A percentile compares a stretch with the other conserved stretches of the same genome.
Conservation (phyloP, 2,888 invertebrate genomes). For the Gymnosoma rotundatum region DNA sequence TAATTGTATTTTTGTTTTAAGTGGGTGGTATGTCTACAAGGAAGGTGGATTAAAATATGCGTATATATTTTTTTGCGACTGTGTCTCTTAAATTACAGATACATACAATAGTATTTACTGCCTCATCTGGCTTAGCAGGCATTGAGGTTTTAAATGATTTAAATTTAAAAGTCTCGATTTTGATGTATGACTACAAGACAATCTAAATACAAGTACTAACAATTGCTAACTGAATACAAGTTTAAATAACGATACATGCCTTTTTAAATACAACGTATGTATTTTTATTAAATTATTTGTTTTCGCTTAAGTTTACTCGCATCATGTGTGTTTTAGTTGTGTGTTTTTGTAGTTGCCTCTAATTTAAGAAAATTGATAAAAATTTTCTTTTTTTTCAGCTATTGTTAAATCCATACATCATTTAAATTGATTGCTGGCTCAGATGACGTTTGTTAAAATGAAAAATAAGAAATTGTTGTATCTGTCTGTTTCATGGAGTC, state of each 20-base stretch:
- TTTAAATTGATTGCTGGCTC: slow-evolving; percentile 46
- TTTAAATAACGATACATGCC: not conserved
- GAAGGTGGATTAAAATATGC: slow-evolving; percentile 34
- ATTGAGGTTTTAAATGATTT: slow-evolving; percentile 44
- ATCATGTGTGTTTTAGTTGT: slow-evolving; percentile 13
- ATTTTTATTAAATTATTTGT: not conserved
- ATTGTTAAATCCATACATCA: slow-evolving; percentile 59
- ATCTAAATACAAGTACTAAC: slow-evolving; percentile 5
- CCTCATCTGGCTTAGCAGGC: slow-evolving; percentile 36
- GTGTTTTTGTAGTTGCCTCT: slow-evolving; percentile 17
- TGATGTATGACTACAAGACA: slow-evolving; percentile 27
- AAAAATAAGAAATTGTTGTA: slow-evolving; percentile 19
- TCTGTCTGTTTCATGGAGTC: slow-evolving; percentile 29
- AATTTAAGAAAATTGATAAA: slow-evolving; percentile 59
- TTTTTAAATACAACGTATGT: slow-evolving; percentile 19
- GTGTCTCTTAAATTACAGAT: not conserved
- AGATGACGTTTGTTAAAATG: slow-evolving; percentile 27
- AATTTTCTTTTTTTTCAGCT: slow-evolving; percentile 59
- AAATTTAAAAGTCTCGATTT: slow-evolving; percentile 51
- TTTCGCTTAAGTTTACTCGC: slow-evolving; percentile 7
- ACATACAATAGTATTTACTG: slow-evolving; percentile 30
- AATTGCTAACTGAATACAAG: slow-evolving; percentile 32
- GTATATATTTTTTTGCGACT: slow-evolving; percentile 8
- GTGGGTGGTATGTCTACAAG: slow-evolving; percentile 33
- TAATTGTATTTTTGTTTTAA: not conserved